Evolutionary conservation across 2,888 invertebrate species (phyloP).

Genomic region (Ypsolopha scabrella): DNA sequence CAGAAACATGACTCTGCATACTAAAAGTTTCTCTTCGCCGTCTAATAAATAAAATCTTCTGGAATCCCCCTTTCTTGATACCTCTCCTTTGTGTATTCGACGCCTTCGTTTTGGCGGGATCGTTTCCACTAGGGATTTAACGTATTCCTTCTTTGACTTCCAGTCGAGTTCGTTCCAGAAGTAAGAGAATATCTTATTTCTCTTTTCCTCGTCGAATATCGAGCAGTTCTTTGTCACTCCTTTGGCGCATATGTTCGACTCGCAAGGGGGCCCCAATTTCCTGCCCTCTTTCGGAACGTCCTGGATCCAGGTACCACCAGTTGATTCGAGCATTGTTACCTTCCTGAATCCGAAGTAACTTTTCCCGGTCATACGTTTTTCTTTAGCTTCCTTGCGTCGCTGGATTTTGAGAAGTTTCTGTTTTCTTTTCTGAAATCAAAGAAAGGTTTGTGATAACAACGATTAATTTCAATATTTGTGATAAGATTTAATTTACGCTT

Average conservation of each 20-base stretch:
- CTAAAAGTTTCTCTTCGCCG: constrained; percentile 21
- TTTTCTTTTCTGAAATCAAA: constrained; percentile 21
- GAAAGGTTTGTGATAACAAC: neutral
- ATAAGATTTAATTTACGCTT: too few species aligned
- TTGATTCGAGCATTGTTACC: constrained; percentile 16
- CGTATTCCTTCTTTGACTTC: constrained; percentile 30
- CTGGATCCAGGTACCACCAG: constrained; percentile 28
- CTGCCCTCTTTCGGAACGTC: constrained; percentile 39
- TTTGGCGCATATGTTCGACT: constrained; percentile 26
- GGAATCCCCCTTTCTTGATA: constrained; percentile 36
- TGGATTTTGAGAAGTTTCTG: constrained; percentile 25
- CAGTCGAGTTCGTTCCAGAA: constrained; percentile 46
- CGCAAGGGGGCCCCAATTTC: constrained; percentile 30
- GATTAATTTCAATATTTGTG: too few species aligned
- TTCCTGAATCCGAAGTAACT: constrained; percentile 40
- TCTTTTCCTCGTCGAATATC: constrained; percentile 19
- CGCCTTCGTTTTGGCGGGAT: constrained; percentile 34
- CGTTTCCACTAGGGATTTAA: constrained; percentile 25
- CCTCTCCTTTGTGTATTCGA: constrained; percentile 18
- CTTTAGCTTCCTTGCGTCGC: constrained; percentile 29
- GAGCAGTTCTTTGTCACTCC: constrained; percentile 21
- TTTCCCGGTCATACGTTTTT: constrained; percentile 41
- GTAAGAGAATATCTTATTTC: constrained; percentile 26
- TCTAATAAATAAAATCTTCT: constrained; percentile 29
- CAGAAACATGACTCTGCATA: constrained; percentile 38